Base-by-base conservation (phyloP, 2,888 invertebrate species). In the Eucriotettix oculatus region DNA sequence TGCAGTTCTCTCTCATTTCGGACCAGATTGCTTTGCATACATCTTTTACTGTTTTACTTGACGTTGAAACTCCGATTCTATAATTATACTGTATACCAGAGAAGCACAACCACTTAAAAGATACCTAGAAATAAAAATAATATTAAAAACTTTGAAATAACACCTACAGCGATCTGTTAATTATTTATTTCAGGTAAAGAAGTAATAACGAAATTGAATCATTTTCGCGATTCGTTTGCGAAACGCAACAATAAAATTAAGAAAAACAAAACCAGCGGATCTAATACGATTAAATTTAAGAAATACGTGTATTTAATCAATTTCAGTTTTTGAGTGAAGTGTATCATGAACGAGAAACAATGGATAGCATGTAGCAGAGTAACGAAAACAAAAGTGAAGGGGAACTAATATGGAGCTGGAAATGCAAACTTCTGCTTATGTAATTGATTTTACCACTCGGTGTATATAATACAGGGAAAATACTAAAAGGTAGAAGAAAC, bases 11-110 rank as follows among this genome's bases (percentile, higher is more conserved):
- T 57, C 56, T 61, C 61, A 67, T 58, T 42, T 62, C 61, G n/a
- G 17, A 43, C 65, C 64, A 66, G 10, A 65, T 64, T 11, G 63
- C 62, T 64, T 59, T 43, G 54, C 65, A 66, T 16, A 65, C 65
- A 44, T 64, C 62, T 59, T 62, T 59, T 16, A 65, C 53, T 53
- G 16, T 53, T 53, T 53, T 53, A 53, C 16, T 53, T 53, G 53
- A 10, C 10, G 53, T 53, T 16, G 53, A 53, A 53, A n/a, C 16
- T 53, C 53, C 53, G 10, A 12, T 53, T 53, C n/a, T 16, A 53
- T 10, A 53, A 53, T 53, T 53, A 16, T 16, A 53, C 12, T 53
- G 53, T n/a, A 53, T 10, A 53, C 16, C 53, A 53, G n/a, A 53
- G 16, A 53, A 53, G 53, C 16, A 53, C 10, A n/a, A 53, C 10